Evolutionary conservation across 2,113 vertebrate genomes (phyloP).

Genomic region (Dendrocopos noguchii): DNA sequence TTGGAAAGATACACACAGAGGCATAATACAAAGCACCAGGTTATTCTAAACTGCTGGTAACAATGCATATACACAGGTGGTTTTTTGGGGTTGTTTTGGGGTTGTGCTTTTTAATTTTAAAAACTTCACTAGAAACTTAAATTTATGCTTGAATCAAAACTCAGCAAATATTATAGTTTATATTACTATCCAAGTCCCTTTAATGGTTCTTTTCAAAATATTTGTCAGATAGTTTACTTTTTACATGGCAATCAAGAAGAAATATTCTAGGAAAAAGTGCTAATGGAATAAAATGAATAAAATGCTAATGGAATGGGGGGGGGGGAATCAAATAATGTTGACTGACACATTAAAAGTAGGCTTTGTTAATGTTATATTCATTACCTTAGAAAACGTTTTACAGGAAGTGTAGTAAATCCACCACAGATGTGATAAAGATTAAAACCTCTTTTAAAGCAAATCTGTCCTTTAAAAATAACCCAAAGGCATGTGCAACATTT

Average conservation of each 20-base stretch:
- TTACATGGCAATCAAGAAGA: background rate
- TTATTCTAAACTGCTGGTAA: background rate
- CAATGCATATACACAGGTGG: background rate
- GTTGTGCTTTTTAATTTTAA: background rate
- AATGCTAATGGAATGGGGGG: background rate
- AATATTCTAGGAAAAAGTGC: background rate
- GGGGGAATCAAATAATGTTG: background rate
- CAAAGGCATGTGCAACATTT: conserved; percentile 39
- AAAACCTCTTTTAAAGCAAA: conserved; percentile 47
- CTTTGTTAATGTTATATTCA: conserved; percentile 28
- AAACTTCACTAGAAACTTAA: background rate
- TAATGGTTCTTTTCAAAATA: background rate
- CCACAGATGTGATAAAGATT: conserved; percentile 55
- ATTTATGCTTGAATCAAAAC: background rate
- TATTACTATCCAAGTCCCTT: background rate
- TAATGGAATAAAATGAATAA: background rate
- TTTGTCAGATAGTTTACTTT: conserved; percentile 21
- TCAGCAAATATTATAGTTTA: background rate
- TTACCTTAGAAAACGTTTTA: conserved; percentile 15
- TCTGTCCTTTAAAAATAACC: conserved; percentile 44
- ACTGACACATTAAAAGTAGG: conserved; percentile 7
- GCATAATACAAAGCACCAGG: background rate
- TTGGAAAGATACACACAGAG: background rate
- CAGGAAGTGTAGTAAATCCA: conserved; percentile 44
- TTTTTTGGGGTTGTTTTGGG: background rate